A percentile compares a stretch with the other conserved stretches of the same genome.
Evolutionary conservation across 2,797 vertebrate genomes (phyloP).

Genomic region (Atherinosoma microstoma): DNA sequence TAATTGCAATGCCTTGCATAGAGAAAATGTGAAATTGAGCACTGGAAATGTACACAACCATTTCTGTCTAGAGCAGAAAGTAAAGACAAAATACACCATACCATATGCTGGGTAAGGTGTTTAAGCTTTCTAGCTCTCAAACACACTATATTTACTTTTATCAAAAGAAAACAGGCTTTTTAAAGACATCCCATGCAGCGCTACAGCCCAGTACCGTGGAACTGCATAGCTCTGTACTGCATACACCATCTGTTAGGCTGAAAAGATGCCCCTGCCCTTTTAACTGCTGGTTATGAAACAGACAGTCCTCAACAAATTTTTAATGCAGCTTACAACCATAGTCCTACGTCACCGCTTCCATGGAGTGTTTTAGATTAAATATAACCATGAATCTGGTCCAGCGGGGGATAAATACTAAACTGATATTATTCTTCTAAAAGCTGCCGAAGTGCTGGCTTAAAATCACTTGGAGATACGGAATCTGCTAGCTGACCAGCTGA

Average conservation of each 20-base stretch:
- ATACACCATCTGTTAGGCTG: conserved; percentile 67
- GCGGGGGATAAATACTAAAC: conserved; percentile 27
- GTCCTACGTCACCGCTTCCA: conserved; percentile 34
- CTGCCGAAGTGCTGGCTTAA: conserved; percentile 49
- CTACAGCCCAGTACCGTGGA: conserved; percentile 33
- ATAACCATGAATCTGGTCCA: conserved; percentile 26
- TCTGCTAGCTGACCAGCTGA: conserved; percentile 69
- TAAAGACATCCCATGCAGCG: conserved; percentile 38
- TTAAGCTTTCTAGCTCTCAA: conserved; percentile 24
- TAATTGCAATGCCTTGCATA: background rate
- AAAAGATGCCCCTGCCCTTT: conserved; percentile 54
- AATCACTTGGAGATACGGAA: conserved; percentile 72
- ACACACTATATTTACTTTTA: conserved; percentile 44
- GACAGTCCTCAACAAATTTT: conserved; percentile 43
- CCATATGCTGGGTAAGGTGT: conserved; percentile 12
- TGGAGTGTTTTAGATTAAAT: conserved; percentile 36
- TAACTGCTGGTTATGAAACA: conserved; percentile 56
- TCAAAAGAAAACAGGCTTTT: conserved; percentile 36
- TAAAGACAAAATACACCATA: conserved; percentile 12
- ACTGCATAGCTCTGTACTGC: conserved; percentile 45
- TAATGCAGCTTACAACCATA: conserved; percentile 41
- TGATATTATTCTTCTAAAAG: conserved; percentile 52
- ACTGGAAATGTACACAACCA: background rate
- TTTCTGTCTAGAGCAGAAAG: conserved; percentile 18
- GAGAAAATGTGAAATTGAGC: background rate